These are phyloP conservation scores for Prenolepis imparis DNA, from an alignment of 2,888 invertebrate species.

Conservation along the genomic window DNA sequence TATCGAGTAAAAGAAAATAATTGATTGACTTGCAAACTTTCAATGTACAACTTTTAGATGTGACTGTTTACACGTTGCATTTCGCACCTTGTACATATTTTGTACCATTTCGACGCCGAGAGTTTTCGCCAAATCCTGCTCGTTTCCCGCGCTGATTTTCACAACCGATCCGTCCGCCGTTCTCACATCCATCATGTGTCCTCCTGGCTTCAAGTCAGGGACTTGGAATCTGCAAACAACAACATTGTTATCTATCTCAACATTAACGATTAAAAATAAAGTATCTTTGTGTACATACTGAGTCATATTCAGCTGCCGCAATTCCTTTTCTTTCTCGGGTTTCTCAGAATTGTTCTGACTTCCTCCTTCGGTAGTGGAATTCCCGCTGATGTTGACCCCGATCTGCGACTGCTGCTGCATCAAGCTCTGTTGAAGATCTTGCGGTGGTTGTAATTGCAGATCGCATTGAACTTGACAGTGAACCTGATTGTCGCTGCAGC, in stretches of 20 bases:
- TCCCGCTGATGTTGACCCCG: slow-evolving; percentile 80
- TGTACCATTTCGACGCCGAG: slow-evolving; percentile 92
- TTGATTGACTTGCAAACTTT: background rate
- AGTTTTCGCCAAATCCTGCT: slow-evolving; percentile 89
- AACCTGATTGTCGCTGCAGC: slow-evolving; percentile 84
- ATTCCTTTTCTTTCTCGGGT: slow-evolving; percentile 83
- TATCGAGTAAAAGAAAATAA: slow-evolving; percentile 58
- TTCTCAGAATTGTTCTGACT: slow-evolving; percentile 81
- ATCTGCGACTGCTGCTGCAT: slow-evolving; percentile 83
- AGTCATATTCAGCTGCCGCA: slow-evolving; percentile 84
- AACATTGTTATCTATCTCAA: background rate
- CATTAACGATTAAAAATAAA: background rate
- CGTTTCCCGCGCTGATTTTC: slow-evolving; percentile 90
- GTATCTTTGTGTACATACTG: slow-evolving; percentile 77
- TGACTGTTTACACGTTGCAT: background rate
- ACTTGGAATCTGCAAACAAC: slow-evolving; percentile 84
- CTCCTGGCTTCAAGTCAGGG: slow-evolving; percentile 85
- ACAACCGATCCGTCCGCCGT: slow-evolving; percentile 92
- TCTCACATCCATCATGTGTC: slow-evolving; percentile 89
- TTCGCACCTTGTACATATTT: slow-evolving; percentile 91
- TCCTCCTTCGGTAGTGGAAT: slow-evolving; percentile 77
- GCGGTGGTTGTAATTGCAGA: slow-evolving; percentile 85
- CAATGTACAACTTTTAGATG: background rate
- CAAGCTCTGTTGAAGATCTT: slow-evolving; percentile 84
- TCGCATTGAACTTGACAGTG: slow-evolving; percentile 86